Conservation (phyloP, 64 coral and sea anemone species). For the Porites lutea region DNA sequence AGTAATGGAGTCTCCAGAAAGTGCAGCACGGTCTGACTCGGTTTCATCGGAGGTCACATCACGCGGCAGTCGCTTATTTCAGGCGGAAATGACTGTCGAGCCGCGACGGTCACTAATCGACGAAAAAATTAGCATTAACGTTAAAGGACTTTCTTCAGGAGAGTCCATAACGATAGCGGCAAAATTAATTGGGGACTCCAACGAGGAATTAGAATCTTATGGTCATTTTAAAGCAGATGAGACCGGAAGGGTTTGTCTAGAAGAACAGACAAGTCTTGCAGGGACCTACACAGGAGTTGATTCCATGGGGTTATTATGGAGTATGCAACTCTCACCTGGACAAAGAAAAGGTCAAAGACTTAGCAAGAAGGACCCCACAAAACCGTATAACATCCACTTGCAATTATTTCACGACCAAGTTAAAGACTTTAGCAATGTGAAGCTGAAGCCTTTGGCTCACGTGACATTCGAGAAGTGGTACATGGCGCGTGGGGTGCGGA, state of each 20-base stretch:
- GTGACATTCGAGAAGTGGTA: constrained; percentile 49
- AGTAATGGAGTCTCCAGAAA: constrained; percentile 1
- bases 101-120: constrained; percentile 3
- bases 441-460: neutral
- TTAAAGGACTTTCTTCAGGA: neutral
- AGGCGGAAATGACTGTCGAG: neutral
- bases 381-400: constrained; percentile 50
- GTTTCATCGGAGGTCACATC: too few relatives aligned
- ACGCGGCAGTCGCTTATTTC: neutral
- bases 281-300: constrained; percentile 78
- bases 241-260: constrained; percentile 50
- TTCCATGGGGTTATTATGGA: constrained; percentile 79
- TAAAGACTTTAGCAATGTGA: neutral
- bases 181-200: constrained; percentile 58
- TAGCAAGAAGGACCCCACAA: constrained; percentile 57
- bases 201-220: constrained; percentile 69
- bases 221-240: constrained; percentile 63
- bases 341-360: constrained; percentile 48
- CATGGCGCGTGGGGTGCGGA: constrained; percentile 56
- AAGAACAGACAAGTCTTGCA: neutral
- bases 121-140: neutral
- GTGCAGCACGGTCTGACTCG: neutral
- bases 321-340: constrained; percentile 46
- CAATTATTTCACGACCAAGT: constrained; percentile 61
- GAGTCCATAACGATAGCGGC: constrained; percentile 51